Evolutionary conservation across 2,888 invertebrate species (phyloP).

Genomic region (Cataglyphis altisquamis): DNA sequence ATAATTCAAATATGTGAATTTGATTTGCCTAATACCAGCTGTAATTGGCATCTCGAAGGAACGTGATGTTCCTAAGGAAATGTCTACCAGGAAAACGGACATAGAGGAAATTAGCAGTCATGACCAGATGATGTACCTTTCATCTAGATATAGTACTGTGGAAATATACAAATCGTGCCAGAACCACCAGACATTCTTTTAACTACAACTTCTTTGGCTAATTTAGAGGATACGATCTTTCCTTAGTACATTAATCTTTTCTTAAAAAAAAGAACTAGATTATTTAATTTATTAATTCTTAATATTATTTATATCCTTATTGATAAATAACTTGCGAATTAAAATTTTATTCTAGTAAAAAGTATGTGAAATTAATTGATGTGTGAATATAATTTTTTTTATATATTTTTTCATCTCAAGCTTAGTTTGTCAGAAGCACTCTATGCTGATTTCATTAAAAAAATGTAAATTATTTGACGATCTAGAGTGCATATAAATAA

Average conservation of each 20-base stretch:
- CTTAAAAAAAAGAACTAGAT: slow-evolving; percentile 3
- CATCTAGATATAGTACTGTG: slow-evolving; percentile 32
- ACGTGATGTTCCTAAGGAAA: slow-evolving; percentile 60
- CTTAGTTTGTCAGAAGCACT: background rate
- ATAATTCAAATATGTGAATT: slow-evolving; percentile 20
- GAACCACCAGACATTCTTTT: slow-evolving; percentile 25
- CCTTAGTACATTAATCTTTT: background rate
- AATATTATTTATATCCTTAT: background rate
- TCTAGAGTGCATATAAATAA: background rate
- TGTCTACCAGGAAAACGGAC: slow-evolving; percentile 57
- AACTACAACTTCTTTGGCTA: background rate
- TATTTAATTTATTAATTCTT: background rate
- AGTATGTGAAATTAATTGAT: slow-evolving; percentile 13
- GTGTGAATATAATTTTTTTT: background rate
- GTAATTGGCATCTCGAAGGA: slow-evolving; percentile 11
- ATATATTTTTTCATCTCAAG: background rate
- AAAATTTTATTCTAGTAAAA: background rate
- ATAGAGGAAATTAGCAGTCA: slow-evolving; percentile 71
- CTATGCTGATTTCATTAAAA: background rate
- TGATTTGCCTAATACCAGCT: slow-evolving; percentile 2
- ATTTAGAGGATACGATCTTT: slow-evolving; percentile 9
- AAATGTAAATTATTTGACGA: background rate
- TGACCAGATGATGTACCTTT: slow-evolving; percentile 60
- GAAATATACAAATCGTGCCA: slow-evolving; percentile 21
- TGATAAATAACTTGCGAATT: slow-evolving; percentile 1